These are phyloP conservation scores for Euura saliciscinereae DNA, from an alignment of 1,140 invertebrate species.

Conservation along the genomic window DNA sequence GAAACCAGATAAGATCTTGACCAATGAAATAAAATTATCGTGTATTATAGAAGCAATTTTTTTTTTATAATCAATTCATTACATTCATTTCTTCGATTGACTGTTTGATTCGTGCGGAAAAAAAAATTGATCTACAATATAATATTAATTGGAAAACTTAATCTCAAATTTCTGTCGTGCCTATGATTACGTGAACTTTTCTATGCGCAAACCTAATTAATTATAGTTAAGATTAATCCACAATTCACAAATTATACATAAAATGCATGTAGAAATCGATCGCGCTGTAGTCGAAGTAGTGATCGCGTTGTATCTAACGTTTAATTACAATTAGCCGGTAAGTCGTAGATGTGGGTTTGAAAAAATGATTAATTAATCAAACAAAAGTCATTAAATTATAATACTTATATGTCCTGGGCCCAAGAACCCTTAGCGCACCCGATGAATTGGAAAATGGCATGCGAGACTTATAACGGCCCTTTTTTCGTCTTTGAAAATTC, in stretches of 20 bases:
- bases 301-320: not conserved
- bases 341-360: constrained; percentile 3
- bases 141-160: not conserved
- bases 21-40: too few species aligned
- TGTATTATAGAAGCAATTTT: too few species aligned
- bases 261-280: too few species aligned
- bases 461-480: not conserved
- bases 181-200: not conserved
- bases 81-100: too few species aligned
- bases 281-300: not conserved
- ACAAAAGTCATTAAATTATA: not conserved
- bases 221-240: not conserved
- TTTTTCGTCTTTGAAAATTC: not conserved
- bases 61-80: too few species aligned
- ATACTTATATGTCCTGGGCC: constrained; percentile 5
- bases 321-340: not conserved
- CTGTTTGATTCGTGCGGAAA: too few species aligned
- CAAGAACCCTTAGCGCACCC: constrained; percentile 17
- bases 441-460: constrained; percentile 17
- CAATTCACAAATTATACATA: not conserved
- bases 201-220: not conserved
- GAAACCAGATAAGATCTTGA: too few species aligned
- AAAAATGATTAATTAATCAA: not conserved
- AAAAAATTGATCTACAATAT: too few species aligned
- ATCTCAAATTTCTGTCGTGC: constrained; percentile 3